Evolutionary conservation across 53 echinoderm and acorn worm species (phyloP), one percentile per base, ranked within the genome.

Genomic region (Henricia sp.): DNA sequence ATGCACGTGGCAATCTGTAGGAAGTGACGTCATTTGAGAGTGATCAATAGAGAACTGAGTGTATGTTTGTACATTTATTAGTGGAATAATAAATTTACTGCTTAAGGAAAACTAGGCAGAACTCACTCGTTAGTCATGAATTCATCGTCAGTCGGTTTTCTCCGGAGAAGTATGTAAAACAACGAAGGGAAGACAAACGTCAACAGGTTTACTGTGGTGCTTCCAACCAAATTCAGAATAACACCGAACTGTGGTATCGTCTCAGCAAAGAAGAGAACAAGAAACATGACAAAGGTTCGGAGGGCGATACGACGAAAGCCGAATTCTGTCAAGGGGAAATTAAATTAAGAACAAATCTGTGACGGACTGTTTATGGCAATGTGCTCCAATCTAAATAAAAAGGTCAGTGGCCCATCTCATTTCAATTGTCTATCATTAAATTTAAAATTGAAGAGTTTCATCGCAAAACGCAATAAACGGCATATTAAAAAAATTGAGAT

Each of bases 181-280:
- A 93, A 30, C 0, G 96, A 96, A 5, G 96, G 96, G 50, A 93
- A 96, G 11, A 93, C 93, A 51, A 96, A 96, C 13, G 93, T 93
- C 11, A 93, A 55, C 23, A 93, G 82, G 12, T 91, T 93, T 3
- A 95, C 89, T 0, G 96, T 95, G 1, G 96, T 91, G 11, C 93
- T 91, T 0, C 93, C 96, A 23, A 93, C 86, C 6, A 95, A 84
- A 3, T 89, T 83, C 20, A 95, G 73, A 40, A 95, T 95, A 50
- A 91, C 91, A 17, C 96, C 91, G 69, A 95, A 95, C 24, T 93
- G 89, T 17, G 96, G 96, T 33, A 95, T 89, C 9, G 96, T 89
- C 67, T 94, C 93, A n/a, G 88, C 93, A 2, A 88, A 70, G 34
- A 93, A 93, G 44, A 84, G 64, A 28, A 91, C 83, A 33, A 86